phyloP scores from a whole-genome alignment of 2,888 invertebrate species.

The Zaprionus lineosus region DNA sequence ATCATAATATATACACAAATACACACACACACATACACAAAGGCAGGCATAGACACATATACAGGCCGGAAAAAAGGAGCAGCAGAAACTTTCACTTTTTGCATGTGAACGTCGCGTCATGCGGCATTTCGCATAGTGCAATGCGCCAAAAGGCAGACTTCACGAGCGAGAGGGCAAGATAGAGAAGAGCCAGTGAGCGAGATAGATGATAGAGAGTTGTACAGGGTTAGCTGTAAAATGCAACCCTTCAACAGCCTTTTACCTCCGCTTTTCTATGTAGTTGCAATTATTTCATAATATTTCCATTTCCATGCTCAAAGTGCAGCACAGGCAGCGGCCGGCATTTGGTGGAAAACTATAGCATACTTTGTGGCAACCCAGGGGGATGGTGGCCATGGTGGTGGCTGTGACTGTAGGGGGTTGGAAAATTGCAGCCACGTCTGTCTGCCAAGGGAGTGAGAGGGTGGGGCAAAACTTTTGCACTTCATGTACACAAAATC shows the following conservation, averaged over 20 bases:
- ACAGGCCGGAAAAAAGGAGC: constrained; percentile 64
- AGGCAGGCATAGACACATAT: background rate
- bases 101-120: constrained; percentile 58
- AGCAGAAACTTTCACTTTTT: constrained; percentile 74
- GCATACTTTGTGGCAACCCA: constrained; percentile 47
- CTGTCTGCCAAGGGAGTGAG: background rate
- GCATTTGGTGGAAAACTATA: constrained; percentile 53
- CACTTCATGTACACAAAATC: constrained; percentile 32
- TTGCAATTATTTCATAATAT: constrained; percentile 72
- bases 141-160: constrained; percentile 69
- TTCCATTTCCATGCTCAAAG: constrained; percentile 37
- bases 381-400: background rate
- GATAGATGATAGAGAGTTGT: background rate
- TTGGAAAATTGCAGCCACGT: constrained; percentile 41
- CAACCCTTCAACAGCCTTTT: constrained; percentile 47
- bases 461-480: constrained; percentile 46
- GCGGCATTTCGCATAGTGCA: constrained; percentile 70
- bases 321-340: constrained; percentile 33
- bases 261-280: constrained; percentile 27
- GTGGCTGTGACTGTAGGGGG: constrained; percentile 10
- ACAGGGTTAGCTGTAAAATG: constrained; percentile 18
- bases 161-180: constrained; percentile 21
- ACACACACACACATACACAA: background rate
- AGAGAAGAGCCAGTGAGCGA: background rate
- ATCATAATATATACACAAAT: background rate